Evolutionary conservation across 92 coral and sea anemone genomes (phyloP), one percentile per base, ranked within the genome.

Genomic region (Paramuricea clavata): DNA sequence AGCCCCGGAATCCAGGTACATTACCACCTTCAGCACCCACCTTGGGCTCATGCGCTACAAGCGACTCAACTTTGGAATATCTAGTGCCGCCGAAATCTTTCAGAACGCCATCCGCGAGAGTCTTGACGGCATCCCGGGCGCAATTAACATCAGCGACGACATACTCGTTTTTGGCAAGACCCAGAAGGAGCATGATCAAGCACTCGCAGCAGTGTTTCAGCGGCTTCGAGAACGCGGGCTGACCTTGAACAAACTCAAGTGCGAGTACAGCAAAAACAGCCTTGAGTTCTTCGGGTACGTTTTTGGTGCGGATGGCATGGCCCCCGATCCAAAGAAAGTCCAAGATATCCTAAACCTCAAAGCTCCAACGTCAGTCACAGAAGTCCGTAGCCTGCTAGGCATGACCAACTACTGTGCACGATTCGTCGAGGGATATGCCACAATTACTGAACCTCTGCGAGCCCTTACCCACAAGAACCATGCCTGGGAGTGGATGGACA

Each of bases 361-460:
- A 62, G 21, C 32, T 2, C 22, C 59, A 50, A 50, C 59, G 4
- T 50, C 59, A 2, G 59, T 13, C 2, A 3, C 59, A 2, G 12
- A 74, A 21, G 69, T 61, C 15, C 69, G 34, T 5, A 61, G 69
- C 34, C 16, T 61, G 12, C 17, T 61, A 27, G 69, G 33, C 5
- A 61, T 61, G 69, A 61, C 69, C 30, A 61, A 61, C 69, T 61
- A 61, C 17, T 61, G 69, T 61, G 30, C 31, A 2, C 5, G 69
- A 27, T 61, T 61, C 16, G 17, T 61, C 33, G 2, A 3, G 17
- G 69, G 17, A 2, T 61, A 61, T 19, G 30, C 69, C 2, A 61
- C 69, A 4, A 22, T 2, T 9, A 61, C 69, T 27, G 69, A 61
- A 61, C 69, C 69, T 2, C 15, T 61, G 15, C 33, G 69, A 9